Percentiles rank a stretch among this genome's conserved stretches.
Conservation (phyloP, 2,888 invertebrate genomes). For the Ophraella communa region DNA sequence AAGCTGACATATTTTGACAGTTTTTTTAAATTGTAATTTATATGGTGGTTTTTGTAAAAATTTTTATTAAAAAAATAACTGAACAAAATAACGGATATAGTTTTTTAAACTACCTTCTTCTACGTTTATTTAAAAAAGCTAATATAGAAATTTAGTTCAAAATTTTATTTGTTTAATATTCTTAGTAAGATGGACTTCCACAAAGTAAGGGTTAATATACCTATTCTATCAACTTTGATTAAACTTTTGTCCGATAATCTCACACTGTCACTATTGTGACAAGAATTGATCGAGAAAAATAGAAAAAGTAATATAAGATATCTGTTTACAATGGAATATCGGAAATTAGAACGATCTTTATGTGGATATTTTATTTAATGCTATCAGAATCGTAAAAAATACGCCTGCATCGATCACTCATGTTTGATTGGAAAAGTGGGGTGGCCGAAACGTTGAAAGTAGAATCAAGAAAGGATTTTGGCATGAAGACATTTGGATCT, state of each 20-base stretch:
- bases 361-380: neutral
- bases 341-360: neutral
- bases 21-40: too few species aligned
- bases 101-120: too few species aligned
- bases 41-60: too few species aligned
- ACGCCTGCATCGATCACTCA: slow-evolving; percentile 2
- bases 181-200: too few species aligned
- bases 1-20: too few species aligned
- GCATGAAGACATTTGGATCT: neutral
- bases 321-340: neutral
- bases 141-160: too few species aligned
- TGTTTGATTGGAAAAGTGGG: neutral
- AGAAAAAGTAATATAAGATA: neutral
- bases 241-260: neutral
- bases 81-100: too few species aligned
- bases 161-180: too few species aligned
- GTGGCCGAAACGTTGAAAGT: neutral
- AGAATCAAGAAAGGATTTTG: neutral
- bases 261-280: neutral
- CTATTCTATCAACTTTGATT: too few species aligned
- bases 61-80: too few species aligned
- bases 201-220: too few species aligned
- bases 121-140: too few species aligned
- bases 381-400: neutral
- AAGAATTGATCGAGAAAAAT: neutral